Conservation (phyloP, 1,140 invertebrate genomes). For the Bombus difficillimus region DNA sequence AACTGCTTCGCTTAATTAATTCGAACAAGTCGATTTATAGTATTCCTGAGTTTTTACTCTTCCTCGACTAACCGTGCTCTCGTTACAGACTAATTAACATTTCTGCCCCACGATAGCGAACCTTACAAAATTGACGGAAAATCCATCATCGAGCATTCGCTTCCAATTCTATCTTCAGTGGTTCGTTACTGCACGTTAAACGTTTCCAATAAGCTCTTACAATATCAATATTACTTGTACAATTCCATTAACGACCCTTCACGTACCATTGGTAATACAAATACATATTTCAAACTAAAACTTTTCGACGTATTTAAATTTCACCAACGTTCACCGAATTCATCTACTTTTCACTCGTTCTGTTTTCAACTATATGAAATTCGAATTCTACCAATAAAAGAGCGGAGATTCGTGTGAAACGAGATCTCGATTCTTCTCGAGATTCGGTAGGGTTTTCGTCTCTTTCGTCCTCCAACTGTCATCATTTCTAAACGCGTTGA, state of each 20-base stretch:
- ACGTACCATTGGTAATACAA: not conserved
- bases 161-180: not conserved
- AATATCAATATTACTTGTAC: not conserved
- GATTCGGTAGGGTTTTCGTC: not conserved
- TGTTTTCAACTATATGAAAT: not conserved
- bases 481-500: no score
- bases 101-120: not conserved
- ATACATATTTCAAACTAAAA: not conserved
- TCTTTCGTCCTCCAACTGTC: not conserved
- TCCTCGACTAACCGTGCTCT: not conserved
- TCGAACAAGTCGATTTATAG: no score
- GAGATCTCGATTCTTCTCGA: no score
- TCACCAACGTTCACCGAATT: not conserved
- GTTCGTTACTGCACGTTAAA: not conserved
- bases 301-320: not conserved
- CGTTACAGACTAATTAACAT: not conserved
- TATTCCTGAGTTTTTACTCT: not conserved
- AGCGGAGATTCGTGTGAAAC: no score
- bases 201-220: no score
- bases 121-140: not conserved
- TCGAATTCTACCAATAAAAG: no score
- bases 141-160: not conserved
- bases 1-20: slow-evolving; percentile 7
- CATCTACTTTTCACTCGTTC: not conserved
- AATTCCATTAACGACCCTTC: not conserved